phyloP scores from a whole-genome alignment of 2,113 vertebrate species.

The Atherinomorus stipes region DNA sequence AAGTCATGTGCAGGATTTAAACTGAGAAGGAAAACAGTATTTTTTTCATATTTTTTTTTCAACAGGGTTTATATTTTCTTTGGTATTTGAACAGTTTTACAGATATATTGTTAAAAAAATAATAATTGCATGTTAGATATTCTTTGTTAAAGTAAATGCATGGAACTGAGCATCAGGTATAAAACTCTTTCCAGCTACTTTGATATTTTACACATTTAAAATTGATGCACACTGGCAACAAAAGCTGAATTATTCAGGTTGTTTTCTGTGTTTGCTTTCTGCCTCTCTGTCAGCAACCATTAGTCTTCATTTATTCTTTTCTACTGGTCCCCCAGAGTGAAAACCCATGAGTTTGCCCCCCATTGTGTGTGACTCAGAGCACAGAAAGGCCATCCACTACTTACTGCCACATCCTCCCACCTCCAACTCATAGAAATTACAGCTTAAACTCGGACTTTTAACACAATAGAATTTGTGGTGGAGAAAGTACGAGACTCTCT shows the following conservation, averaged over 20 bases:
- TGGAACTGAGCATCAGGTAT: not conserved
- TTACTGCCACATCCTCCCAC: not conserved
- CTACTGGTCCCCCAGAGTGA: constrained; percentile 13
- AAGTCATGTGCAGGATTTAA: too few species aligned
- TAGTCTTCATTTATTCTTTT: constrained; percentile 55
- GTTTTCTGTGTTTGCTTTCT: constrained; percentile 41
- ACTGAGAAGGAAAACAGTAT: too few species aligned
- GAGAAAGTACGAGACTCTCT: not conserved
- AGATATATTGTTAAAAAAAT: too few species aligned
- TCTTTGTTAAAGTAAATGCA: not conserved
- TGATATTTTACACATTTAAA: constrained; percentile 22
- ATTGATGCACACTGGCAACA: not conserved
- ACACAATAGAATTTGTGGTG: constrained; percentile 5
- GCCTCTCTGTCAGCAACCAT: constrained; percentile 46
- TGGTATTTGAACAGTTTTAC: not conserved
- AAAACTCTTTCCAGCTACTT: constrained; percentile 8
- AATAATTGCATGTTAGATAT: too few species aligned
- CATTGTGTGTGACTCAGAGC: constrained; percentile 45
- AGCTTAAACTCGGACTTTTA: constrained; percentile 18
- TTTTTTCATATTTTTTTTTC: too few species aligned
- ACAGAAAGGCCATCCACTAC: constrained; percentile 33
- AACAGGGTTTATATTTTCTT: not conserved
- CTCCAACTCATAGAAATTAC: not conserved
- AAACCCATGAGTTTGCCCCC: constrained; percentile 25
- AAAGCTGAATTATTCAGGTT: constrained; percentile 37